A percentile compares a stretch with the other conserved stretches of the same genome.
phyloP scores from a whole-genome alignment of 2,113 vertebrate genomes.

The Myotis brandtii region DNA sequence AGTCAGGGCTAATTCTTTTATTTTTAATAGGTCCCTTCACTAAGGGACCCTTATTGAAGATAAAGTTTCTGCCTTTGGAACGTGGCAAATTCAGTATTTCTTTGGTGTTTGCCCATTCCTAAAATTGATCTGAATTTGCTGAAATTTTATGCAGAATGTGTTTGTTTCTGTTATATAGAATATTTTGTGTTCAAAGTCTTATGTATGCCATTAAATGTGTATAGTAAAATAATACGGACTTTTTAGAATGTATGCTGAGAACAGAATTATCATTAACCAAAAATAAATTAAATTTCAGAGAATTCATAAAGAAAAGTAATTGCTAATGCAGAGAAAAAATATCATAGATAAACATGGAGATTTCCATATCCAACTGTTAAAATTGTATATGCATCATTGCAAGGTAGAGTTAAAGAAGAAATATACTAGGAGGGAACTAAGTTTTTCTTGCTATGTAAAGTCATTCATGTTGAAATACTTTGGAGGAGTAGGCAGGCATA shows the following conservation, averaged over 20 bases:
- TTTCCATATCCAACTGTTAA: not conserved
- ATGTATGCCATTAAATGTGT: not conserved
- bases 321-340: not conserved
- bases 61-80: conserved; percentile 2
- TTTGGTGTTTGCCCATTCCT: not conserved
- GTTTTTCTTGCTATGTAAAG: conserved; percentile 7
- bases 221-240: not conserved
- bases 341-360: not conserved
- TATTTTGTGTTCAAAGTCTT: not conserved
- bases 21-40: not conserved
- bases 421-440: not conserved
- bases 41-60: not conserved
- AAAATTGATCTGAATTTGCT: conserved; percentile 19
- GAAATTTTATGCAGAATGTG: not conserved
- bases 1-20: not conserved
- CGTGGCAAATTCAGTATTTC: not conserved
- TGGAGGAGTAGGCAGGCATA: not conserved
- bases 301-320: not conserved
- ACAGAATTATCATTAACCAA: not conserved
- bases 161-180: conserved; percentile 9
- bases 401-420: not conserved
- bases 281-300: conserved; percentile 22
- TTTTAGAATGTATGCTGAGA: not conserved
- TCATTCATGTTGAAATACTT: not conserved
- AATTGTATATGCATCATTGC: not conserved